Conservation (phyloP, 2,797 vertebrate genomes). For the Halcyon chelicuti region DNA sequence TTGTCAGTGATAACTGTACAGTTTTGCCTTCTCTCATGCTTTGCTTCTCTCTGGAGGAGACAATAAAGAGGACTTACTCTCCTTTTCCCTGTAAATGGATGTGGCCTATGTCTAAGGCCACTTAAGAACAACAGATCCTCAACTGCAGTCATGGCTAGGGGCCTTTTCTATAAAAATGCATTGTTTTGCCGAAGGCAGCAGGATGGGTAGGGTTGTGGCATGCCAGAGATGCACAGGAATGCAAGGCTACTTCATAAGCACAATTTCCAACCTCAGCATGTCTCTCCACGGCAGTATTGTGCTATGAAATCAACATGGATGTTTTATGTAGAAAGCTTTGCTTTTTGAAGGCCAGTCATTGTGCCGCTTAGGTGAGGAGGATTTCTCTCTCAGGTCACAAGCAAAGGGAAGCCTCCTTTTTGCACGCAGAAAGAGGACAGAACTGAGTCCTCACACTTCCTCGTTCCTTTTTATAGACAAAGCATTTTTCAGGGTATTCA, state of each 20-base stretch:
- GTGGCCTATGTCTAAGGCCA: background rate
- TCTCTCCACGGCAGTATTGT: background rate
- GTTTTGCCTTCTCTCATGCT: background rate
- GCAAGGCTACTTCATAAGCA: background rate
- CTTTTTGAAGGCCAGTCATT: background rate
- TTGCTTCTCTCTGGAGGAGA: background rate
- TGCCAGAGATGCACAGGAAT: slow-evolving; percentile 23
- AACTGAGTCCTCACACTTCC: background rate
- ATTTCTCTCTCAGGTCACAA: background rate
- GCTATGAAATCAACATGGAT: background rate
- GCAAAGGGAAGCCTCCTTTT: background rate
- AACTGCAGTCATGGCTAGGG: background rate
- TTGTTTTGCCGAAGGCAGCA: slow-evolving; percentile 20
- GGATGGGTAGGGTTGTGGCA: background rate
- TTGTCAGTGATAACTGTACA: background rate
- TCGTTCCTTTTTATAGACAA: background rate
- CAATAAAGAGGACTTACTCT: background rate
- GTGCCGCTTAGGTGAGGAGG: background rate
- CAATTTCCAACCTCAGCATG: background rate
- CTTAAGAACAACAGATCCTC: slow-evolving; percentile 41
- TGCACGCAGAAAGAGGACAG: background rate
- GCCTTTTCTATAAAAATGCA: background rate
- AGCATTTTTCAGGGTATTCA: background rate
- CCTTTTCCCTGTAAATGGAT: background rate
- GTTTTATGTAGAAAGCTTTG: background rate